Evolutionary conservation across 2,797 vertebrate genomes (phyloP).

Genomic region (Myotis planiceps): DNA sequence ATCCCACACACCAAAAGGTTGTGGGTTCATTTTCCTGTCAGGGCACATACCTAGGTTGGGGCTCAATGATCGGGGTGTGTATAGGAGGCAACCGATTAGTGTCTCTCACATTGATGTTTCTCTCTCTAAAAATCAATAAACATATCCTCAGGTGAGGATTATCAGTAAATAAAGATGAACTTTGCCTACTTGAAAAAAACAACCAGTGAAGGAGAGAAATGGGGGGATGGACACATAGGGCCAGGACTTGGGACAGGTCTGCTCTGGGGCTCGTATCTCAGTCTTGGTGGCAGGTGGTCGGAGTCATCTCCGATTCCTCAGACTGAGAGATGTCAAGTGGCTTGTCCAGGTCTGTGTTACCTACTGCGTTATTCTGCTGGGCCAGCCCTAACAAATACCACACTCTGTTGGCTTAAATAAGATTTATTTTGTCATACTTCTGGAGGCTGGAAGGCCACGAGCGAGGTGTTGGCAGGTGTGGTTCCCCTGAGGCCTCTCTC

Average conservation of each 20-base stretch:
- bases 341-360: not conserved
- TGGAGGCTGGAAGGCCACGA: not conserved
- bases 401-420: not conserved
- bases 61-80: not conserved
- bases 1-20: not conserved
- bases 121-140: not conserved
- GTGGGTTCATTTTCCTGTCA: not conserved
- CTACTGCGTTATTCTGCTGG: not conserved
- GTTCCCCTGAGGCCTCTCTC: not conserved
- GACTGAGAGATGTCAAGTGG: not conserved
- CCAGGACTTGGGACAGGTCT: accelerated
- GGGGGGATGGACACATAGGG: not conserved
- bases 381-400: accelerated
- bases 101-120: not conserved
- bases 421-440: not conserved
- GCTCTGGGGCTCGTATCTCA: not conserved
- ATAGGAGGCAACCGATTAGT: not conserved
- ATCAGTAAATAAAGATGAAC: not conserved
- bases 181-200: not conserved
- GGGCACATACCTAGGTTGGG: not conserved
- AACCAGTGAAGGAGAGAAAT: not conserved
- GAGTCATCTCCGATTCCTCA: not conserved
- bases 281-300: not conserved
- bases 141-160: not conserved
- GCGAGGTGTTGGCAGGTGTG: not conserved